Evolutionary conservation across 2,797 vertebrate species (phyloP), one percentile per base, ranked within the genome.

Genomic region (Erethizon dorsatum): DNA sequence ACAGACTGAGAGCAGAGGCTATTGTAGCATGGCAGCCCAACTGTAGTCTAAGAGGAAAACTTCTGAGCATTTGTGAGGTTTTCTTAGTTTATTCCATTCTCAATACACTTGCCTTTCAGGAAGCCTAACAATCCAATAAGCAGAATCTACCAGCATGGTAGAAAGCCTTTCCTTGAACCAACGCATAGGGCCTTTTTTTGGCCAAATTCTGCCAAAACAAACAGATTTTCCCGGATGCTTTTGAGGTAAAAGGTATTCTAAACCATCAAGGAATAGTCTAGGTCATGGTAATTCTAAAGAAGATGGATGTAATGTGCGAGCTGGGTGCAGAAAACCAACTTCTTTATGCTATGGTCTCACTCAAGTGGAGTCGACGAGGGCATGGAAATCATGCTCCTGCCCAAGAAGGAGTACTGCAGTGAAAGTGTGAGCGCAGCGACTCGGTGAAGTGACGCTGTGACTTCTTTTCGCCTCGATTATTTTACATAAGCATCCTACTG

Each of bases 201-300:
- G 56, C 41, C 71, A 82, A 88, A 84, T 63, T 92, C 65, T 93
- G 82, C 50, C 89, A 67, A 22, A 90, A 92, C 83, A 94, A 90
- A 90, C 33, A 52, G 31, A 45, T 80, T 90, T 56, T 88, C 87
- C 13, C n/a, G 61, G 56, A 90, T 91, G 50, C 54, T 85, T 90
- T 54, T 63, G 28, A 73, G 67, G 59, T 67, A 92, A 94, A 90
- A 67, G 26, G 17, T 93, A 93, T 61, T 88, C 45, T 67, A 94
- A 92, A 65, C 20, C 31, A 77, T 13, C 13, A 79, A 91, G 26
- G 65, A 88, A 57, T 17, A 84, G 73, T 57, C 17, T 93, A 88
- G 31, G 56, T 41, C 63, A 93, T 31, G 17, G 28, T 71, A 71
- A 88, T 77, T 83, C 71, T 52, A 73, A 91, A 85, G 37, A 86